Base-by-base conservation (phyloP, 1,140 invertebrate species). In the Luehdorfia chinensis region DNA sequence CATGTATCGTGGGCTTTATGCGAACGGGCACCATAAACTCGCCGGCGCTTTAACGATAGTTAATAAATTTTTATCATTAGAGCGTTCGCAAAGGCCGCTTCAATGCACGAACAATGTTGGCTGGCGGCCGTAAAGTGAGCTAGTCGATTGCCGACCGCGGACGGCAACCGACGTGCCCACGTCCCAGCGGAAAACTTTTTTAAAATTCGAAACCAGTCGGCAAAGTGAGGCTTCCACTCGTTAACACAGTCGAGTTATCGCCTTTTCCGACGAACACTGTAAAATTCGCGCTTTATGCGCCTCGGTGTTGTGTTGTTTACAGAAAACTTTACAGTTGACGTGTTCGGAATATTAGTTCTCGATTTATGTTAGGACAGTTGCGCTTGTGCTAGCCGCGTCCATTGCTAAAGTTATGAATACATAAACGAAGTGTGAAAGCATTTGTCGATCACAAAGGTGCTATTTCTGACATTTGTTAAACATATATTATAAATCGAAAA, bases 41-140 rank as follows among this genome's bases (percentile, higher is more conserved):
- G 65, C 55, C 60, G 50, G 59, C 59, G 53, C 54, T 74, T 81
- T 78, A 77, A 79, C 74, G 69, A 75, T 73, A 55, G 65, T 76
- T 77, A 78, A 74, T 80, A 75, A 77, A 77, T 77, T 73, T 78
- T 78, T 81, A 79, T 77, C 75, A 81, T 79, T 72, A 63, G 49
- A 59, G 48, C 62, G 64, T 55, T 66, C 60, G 52, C 48, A 46
- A 41, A 49, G 54, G 56, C 43, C 47, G 63, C 34, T 47, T 27
- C 45, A 50, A 39, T 55, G 33, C 43, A 37, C 49, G 50, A 47
- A 52, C 52, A 55, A 37, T 47, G 54, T 55, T 41, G 30, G 31
- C 25, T 4, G 8, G 25, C 5, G 25, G 25, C 25, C 25, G 25
- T 21, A 28, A n/a, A n/a, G n/a, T n/a, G n/a, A n/a, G 39, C 25